A percentile compares a stretch with the other conserved stretches of the same genome.
These are phyloP conservation scores for Eunapius fragilis DNA, from an alignment of 37 sponge, comb jelly and placozoan species.

Conservation along the genomic window DNA sequence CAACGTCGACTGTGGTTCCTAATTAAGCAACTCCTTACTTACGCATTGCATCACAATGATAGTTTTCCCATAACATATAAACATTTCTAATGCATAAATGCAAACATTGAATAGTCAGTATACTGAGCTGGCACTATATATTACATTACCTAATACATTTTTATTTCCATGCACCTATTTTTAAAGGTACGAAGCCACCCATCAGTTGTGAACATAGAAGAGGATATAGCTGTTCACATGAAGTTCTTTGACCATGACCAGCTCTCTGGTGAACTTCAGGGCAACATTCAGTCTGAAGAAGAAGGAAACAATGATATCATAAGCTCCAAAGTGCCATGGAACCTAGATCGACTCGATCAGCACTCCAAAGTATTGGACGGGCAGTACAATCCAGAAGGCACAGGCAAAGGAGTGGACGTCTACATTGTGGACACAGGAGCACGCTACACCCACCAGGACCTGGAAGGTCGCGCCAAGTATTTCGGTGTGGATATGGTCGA, in stretches of 20 bases:
- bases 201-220: conserved; percentile 49
- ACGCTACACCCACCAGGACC: conserved; percentile 60
- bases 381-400: conserved; percentile 55
- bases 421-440: conserved; percentile 83
- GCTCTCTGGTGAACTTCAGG: not conserved
- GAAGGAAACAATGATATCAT: no score
- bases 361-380: conserved; percentile 43
- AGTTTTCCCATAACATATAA: no score
- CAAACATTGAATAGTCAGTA: no score
- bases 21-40: no score
- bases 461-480: conserved; percentile 69
- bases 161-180: not conserved
- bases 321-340: conserved; percentile 62
- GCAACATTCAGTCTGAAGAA: not conserved
- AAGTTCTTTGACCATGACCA: not conserved
- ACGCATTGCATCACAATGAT: no score
- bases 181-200: conserved; percentile 65
- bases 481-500: conserved; percentile 77
- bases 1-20: no score
- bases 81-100: no score
- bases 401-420: conserved; percentile 51
- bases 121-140: no score
- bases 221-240: conserved; percentile 51
- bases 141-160: not conserved
- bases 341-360: conserved; percentile 78